Base-by-base conservation (phyloP, 2,113 vertebrate species). In the Peromyscus maniculatus region DNA sequence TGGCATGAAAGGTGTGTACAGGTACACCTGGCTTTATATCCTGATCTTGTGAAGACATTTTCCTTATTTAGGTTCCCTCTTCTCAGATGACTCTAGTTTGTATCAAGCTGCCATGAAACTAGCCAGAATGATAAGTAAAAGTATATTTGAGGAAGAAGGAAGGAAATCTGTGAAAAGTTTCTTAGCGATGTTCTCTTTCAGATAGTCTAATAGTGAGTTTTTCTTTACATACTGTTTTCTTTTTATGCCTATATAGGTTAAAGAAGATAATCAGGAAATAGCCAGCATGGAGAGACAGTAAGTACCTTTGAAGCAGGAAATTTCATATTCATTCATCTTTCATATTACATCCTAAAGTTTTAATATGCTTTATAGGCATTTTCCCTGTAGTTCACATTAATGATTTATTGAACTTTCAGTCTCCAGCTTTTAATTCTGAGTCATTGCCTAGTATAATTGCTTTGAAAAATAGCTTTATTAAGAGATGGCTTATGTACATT, bases 271-370 rank as follows among this genome's bases (percentile, higher is more conserved):
- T 98, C 99, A 99, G 97, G 99, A 99, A 98, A 99, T 99, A 71
- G 99, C 99, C 98, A 99, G 99, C 98, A 99, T 99, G 99, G 99
- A 99, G 72, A 99, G 99, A 98, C 99, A 99, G 99, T 99, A 98
- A 99, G 99, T 98, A 97, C 72, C 67, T 33, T 74, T 52, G 13
- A 91, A 84, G 17, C 89, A 82, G 75, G 52, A 91, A 8, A 67
- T 87, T 75, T 93, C 83, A 49, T 24, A 59, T 91, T 31, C 19
- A 52, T 94, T 93, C 87, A 55, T 89, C 24, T 46, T 86, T 55
- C 39, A 89, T 88, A 77, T 93, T 91, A 59, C 10, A 49, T 59
- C 96, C 22, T 91, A 86, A 87, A 75, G 62, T 11, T 96, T 11
- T 2, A 87, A 67, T 69, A 46, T 87, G 49, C 67, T 64, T 84